Percentiles rank a stretch among this genome's conserved stretches.
Evolutionary conservation across 2,888 invertebrate species (phyloP).

Genomic region (Psylliodes chrysocephalus): DNA sequence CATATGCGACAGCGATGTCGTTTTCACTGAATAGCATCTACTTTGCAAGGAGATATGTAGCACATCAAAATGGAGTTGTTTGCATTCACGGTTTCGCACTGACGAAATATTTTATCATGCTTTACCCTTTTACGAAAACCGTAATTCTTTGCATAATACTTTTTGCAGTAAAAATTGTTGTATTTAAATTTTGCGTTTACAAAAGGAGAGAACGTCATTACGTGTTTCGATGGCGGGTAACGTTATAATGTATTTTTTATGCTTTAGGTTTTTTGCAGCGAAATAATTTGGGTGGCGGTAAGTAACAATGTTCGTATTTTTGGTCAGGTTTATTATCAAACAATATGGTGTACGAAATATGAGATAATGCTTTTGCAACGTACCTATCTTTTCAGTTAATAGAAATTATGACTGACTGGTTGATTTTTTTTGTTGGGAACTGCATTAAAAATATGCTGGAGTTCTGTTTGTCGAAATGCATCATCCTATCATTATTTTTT

Average conservation of each 20-base stretch:
- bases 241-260: slow-evolving; percentile 4
- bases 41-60: slow-evolving; percentile 42
- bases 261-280: neutral
- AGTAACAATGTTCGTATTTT: neutral
- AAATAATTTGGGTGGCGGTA: slow-evolving; percentile 6
- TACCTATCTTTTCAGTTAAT: too few species aligned
- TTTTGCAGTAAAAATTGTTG: slow-evolving; percentile 38
- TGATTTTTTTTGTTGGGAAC: too few species aligned
- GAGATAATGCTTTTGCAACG: neutral
- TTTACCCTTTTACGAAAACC: slow-evolving; percentile 38
- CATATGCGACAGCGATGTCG: slow-evolving; percentile 31
- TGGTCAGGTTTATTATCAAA: neutral
- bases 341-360: neutral
- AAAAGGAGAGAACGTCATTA: slow-evolving; percentile 11
- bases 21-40: slow-evolving; percentile 37
- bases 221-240: neutral
- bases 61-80: slow-evolving; percentile 46
- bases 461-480: too few species aligned
- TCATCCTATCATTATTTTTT: too few species aligned
- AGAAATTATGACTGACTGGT: too few species aligned
- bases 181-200: slow-evolving; percentile 38
- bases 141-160: slow-evolving; percentile 42
- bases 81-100: slow-evolving; percentile 44
- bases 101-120: slow-evolving; percentile 44
- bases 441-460: too few species aligned